Percentiles rank a stretch among this genome's conserved stretches.
Conservation (phyloP, 2,113 vertebrate species). For the Engraulis encrasicolus region DNA sequence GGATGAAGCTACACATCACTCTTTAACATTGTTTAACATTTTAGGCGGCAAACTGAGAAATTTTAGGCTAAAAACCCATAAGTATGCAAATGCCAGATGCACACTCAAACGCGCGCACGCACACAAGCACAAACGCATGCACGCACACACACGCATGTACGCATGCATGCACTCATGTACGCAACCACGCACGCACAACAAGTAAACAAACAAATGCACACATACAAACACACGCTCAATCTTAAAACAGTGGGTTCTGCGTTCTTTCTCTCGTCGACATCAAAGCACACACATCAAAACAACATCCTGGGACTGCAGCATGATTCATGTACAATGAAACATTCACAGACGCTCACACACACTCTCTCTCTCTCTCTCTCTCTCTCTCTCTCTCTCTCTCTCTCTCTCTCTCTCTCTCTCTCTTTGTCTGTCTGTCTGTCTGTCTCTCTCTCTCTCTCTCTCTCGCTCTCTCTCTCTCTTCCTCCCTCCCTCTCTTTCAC, state of each 20-base stretch:
- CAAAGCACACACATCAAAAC: not conserved
- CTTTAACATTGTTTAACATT: not conserved
- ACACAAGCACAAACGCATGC: not conserved
- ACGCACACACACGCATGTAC: not conserved
- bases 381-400: not conserved
- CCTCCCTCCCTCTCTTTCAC: slow-evolving; percentile 2
- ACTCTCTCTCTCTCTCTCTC: slow-evolving; percentile 5
- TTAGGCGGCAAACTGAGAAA: too few species aligned
- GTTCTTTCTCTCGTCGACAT: not conserved
- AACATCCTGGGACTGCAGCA: not conserved
- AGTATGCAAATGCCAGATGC: too few species aligned
- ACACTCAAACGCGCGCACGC: too few species aligned
- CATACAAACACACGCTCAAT: slow-evolving; percentile 9
- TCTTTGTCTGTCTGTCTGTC: too few species aligned
- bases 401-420: slow-evolving; percentile 11
- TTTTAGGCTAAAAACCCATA: too few species aligned
- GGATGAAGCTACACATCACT: not conserved
- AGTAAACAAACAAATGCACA: not conserved
- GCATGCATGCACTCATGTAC: not conserved
- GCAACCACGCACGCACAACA: slow-evolving; percentile 20
- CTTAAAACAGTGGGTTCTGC: not conserved
- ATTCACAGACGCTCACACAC: slow-evolving; percentile 10
- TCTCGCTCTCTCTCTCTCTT: slow-evolving; percentile 2
- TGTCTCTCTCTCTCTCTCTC: too few species aligned
- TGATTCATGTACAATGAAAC: not conserved